Conservation (phyloP, 64 coral and sea anemone species). For the Anthopleura sola region DNA sequence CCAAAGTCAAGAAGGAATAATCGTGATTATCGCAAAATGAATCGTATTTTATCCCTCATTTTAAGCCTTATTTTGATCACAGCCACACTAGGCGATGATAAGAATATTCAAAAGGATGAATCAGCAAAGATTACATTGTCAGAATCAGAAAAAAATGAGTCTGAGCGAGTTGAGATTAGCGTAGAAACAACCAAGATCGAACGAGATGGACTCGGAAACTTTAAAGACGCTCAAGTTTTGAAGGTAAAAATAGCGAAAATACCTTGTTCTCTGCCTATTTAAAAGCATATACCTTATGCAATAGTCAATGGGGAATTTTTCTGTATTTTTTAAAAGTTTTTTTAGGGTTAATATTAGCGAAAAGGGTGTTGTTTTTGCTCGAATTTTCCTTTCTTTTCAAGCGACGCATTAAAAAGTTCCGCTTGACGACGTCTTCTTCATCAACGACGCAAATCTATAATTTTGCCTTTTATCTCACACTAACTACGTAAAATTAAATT, state of each 20-base stretch:
- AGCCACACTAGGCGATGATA: background rate
- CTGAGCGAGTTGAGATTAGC: constrained; percentile 22
- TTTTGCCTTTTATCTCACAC: background rate
- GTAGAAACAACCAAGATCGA: constrained; percentile 35
- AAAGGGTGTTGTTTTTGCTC: background rate
- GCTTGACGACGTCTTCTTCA: background rate
- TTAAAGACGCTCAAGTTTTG: constrained; percentile 56
- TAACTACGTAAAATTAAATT: background rate
- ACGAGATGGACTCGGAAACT: constrained; percentile 36
- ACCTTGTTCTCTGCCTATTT: background rate
- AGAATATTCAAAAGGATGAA: background rate
- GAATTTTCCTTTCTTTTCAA: background rate
- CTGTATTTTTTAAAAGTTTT: background rate
- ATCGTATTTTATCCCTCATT: background rate
- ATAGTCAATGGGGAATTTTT: background rate
- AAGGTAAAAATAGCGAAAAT: constrained; percentile 9
- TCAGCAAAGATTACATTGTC: constrained; percentile 33
- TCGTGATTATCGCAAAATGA: background rate
- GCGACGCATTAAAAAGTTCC: background rate
- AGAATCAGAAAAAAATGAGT: constrained; percentile 39
- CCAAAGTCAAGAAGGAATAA: background rate
- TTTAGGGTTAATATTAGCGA: background rate
- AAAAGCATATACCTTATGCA: background rate
- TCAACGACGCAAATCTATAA: background rate
- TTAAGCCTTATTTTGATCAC: background rate